A percentile compares a stretch with the other conserved stretches of the same genome.
Conservation (phyloP, 2,113 vertebrate genomes). For the Gyps fulvus region DNA sequence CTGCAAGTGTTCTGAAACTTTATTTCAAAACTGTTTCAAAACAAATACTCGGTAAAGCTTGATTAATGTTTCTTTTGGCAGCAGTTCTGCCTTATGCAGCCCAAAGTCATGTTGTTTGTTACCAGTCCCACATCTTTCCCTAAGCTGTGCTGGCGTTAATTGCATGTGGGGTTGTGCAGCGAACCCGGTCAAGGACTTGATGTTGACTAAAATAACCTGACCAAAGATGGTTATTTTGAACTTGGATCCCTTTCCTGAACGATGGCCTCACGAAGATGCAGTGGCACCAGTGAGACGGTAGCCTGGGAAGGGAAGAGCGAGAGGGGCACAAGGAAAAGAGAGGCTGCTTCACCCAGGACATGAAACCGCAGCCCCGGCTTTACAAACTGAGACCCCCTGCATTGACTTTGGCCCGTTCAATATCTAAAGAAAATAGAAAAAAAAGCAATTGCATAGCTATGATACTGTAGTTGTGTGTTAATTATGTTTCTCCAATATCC, state of each 20-base stretch:
- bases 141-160: background rate
- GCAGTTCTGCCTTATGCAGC: background rate
- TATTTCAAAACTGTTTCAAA: slow-evolving; percentile 7
- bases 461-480: background rate
- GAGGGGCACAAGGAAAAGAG: background rate
- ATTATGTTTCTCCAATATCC: background rate
- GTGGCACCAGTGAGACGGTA: background rate
- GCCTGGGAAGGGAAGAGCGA: background rate
- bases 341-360: background rate
- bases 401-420: background rate
- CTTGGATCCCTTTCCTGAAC: background rate
- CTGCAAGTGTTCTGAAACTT: background rate
- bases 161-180: background rate
- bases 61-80: slow-evolving; percentile 8
- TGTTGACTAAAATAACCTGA: background rate
- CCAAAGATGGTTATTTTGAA: background rate
- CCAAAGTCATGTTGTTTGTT: background rate
- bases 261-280: background rate
- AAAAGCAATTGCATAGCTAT: background rate
- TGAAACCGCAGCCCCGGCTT: background rate
- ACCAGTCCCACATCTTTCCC: background rate
- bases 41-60: background rate
- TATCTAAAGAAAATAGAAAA: background rate
- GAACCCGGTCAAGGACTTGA: background rate
- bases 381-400: background rate